These are phyloP conservation scores for Epizoanthus scotinus DNA, from an alignment of 92 coral and sea anemone genomes.

Conservation along the genomic window DNA sequence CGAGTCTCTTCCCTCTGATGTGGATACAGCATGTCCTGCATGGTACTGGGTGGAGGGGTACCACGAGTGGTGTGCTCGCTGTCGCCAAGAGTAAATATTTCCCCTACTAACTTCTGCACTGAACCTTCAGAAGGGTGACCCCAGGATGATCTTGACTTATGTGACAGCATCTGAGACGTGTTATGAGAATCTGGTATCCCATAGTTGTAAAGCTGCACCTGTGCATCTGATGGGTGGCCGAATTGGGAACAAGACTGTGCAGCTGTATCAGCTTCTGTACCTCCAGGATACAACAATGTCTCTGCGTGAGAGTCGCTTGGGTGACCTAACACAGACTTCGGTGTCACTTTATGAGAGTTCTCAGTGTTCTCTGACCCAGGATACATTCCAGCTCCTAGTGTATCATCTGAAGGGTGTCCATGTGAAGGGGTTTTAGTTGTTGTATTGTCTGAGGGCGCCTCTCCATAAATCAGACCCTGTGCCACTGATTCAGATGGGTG, in stretches of 20 bases:
- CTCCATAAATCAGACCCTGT: constrained; percentile 55
- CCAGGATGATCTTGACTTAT: constrained; percentile 70
- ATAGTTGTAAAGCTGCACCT: constrained; percentile 20
- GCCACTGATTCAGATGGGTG: constrained; percentile 72
- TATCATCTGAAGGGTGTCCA: constrained; percentile 45
- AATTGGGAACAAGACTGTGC: constrained; percentile 29
- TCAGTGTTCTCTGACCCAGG: not conserved
- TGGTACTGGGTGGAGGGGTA: constrained; percentile 68
- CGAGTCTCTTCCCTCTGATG: not conserved
- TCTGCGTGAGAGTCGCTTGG: constrained; percentile 51
- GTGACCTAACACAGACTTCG: constrained; percentile 38
- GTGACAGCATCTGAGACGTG: constrained; percentile 41
- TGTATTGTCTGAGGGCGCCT: not conserved
- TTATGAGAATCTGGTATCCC: constrained; percentile 8
- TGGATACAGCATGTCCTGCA: constrained; percentile 52
- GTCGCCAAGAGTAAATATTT: constrained; percentile 57
- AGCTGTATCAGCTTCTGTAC: constrained; percentile 19
- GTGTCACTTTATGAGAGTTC: not conserved
- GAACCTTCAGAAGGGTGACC: constrained; percentile 78
- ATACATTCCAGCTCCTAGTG: constrained; percentile 24
- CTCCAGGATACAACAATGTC: constrained; percentile 40
- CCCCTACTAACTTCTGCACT: constrained; percentile 69
- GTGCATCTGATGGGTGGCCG: constrained; percentile 77
- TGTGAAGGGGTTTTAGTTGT: not conserved
- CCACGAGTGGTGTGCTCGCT: constrained; percentile 64